Evolutionary conservation across 2,888 invertebrate species (phyloP).

Genomic region (Harpalus rubripes): DNA sequence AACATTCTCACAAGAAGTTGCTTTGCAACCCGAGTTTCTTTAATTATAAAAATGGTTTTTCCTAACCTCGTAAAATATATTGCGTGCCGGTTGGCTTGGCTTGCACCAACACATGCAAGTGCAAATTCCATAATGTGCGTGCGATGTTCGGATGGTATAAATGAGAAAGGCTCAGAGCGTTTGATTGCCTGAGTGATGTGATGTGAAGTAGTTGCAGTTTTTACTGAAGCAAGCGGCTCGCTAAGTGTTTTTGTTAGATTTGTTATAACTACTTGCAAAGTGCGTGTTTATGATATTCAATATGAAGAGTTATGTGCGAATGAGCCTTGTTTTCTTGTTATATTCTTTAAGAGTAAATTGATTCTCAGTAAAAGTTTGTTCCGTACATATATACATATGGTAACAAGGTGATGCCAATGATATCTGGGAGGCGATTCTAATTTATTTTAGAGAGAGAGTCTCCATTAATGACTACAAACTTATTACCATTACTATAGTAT

Average conservation of each 20-base stretch:
- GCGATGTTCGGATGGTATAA: constrained; percentile 9
- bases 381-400: too few relatives aligned
- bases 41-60: constrained; percentile 25
- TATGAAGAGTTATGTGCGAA: constrained; percentile 19
- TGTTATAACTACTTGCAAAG: constrained; percentile 35
- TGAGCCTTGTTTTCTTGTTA: not conserved
- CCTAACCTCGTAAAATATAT: constrained; percentile 33
- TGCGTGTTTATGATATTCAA: constrained; percentile 28
- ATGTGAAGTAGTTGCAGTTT: not conserved
- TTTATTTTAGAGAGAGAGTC: too few relatives aligned
- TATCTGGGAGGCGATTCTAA: too few relatives aligned
- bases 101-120: constrained; percentile 12
- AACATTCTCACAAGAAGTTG: not conserved
- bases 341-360: not conserved
- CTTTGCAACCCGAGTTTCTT: constrained; percentile 17
- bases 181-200: constrained; percentile 35
- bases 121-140: constrained; percentile 1
- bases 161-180: constrained; percentile 16
- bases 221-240: constrained; percentile 5
- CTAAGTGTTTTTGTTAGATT: constrained; percentile 34
- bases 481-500: too few relatives aligned
- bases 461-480: too few relatives aligned
- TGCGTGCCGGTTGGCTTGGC: constrained; percentile 3
- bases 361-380: constrained; percentile 2
- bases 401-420: too few relatives aligned